phyloP scores from a whole-genome alignment of 2,797 vertebrate genomes.

The Oreonectes daqikongensis region DNA sequence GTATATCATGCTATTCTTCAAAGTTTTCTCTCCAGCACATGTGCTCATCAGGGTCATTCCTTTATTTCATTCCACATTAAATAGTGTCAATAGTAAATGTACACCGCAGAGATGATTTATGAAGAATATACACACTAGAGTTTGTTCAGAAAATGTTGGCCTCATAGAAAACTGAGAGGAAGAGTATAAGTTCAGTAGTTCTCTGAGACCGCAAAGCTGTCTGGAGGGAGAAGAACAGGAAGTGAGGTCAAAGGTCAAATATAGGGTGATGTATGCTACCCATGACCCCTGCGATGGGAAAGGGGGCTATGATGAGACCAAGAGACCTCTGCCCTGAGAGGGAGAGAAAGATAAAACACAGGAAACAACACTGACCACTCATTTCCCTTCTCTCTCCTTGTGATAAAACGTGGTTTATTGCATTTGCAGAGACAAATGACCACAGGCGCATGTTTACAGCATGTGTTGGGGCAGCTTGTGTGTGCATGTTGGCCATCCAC shows the following conservation, averaged over 20 bases:
- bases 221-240: constrained; percentile 31
- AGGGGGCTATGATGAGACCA: constrained; percentile 56
- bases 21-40: not conserved
- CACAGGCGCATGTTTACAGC: constrained; percentile 27
- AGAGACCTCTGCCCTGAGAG: too few relatives aligned
- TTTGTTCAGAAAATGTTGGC: not conserved
- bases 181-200: not conserved
- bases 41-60: not conserved
- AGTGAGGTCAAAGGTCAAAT: constrained; percentile 50
- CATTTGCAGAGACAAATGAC: constrained; percentile 29
- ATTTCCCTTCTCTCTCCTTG: constrained; percentile 11
- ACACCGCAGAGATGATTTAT: not conserved
- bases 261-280: constrained; percentile 37
- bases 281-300: constrained; percentile 29
- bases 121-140: not conserved
- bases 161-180: not conserved
- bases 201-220: constrained; percentile 1
- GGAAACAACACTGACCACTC: constrained; percentile 31
- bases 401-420: constrained; percentile 34
- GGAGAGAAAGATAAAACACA: constrained; percentile 2
- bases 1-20: not conserved
- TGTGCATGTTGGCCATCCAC: constrained; percentile 31
- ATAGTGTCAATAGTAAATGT: not conserved
- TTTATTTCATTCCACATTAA: not conserved
- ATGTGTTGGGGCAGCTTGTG: constrained; percentile 26